Percentiles rank a stretch among this genome's conserved stretches.
phyloP scores from a whole-genome alignment of 2,113 vertebrate species.

The Pteruthius melanotis region DNA sequence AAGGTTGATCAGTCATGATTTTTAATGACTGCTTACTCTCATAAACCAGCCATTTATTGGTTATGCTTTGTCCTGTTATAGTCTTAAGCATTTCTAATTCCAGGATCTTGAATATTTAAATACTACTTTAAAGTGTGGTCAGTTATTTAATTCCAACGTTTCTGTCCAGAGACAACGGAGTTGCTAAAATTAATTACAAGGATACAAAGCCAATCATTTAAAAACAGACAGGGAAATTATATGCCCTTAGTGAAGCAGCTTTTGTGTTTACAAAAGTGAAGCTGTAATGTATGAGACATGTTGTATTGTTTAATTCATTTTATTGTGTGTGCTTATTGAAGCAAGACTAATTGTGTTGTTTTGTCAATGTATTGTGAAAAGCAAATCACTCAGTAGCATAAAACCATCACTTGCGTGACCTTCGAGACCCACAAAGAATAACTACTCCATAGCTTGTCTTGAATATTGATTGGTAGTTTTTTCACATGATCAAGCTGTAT shows the following conservation, averaged over 20 bases:
- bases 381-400: constrained; percentile 78
- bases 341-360: constrained; percentile 85
- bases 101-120: constrained; percentile 1
- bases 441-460: constrained; percentile 75
- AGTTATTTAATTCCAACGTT: background rate
- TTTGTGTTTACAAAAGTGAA: constrained; percentile 55
- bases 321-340: constrained; percentile 81
- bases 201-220: constrained; percentile 28
- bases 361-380: constrained; percentile 81
- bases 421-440: constrained; percentile 73
- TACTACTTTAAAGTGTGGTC: background rate
- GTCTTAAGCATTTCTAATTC: background rate
- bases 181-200: constrained; percentile 48
- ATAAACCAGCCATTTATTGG: constrained; percentile 74
- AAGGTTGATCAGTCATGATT: constrained; percentile 64
- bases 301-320: constrained; percentile 77
- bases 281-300: constrained; percentile 35
- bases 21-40: constrained; percentile 72
- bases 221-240: constrained; percentile 26
- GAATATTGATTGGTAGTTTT: constrained; percentile 62
- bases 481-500: constrained; percentile 55
- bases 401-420: constrained; percentile 83
- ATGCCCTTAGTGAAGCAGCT: constrained; percentile 25
- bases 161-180: constrained; percentile 8
- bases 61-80: background rate